Evolutionary conservation across 2,888 invertebrate species (phyloP), one percentile per base, ranked within the genome.

Genomic region (Amblyjoppa proteus): DNA sequence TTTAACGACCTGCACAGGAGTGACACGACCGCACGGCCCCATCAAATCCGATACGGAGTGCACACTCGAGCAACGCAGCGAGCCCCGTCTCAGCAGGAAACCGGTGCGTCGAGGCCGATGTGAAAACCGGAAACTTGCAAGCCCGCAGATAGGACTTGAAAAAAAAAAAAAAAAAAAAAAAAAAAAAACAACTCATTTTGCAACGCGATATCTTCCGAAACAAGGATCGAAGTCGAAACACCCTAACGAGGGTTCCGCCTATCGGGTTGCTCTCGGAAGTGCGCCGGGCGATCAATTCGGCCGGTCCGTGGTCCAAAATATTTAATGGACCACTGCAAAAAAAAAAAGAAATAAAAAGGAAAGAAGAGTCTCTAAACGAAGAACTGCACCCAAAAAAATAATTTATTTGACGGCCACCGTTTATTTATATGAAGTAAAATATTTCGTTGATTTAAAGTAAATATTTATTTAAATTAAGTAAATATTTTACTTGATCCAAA

Each of bases 21-120:
- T 91, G 91, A 91, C 90, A 90, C 88, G 89, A 90, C 90, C 91
- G 89, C 91, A 89, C 87, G 88, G 90, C 90, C 89, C 90, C 91
- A 91, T 92, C 91, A 91, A 91, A 92, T 91, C 91, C 89, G 90
- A 91, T 92, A 90, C 88, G 73, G 70, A 85, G 83, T 81, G 38
- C 70, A 49, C 51, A 38, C 69, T 25, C 41, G 45, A 61, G 51
- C 51, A 9, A 34, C 51, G 66, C 66, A 51, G 16, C 7, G 6
- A n/a, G 20, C 51, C 78, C 61, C 61, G 76, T 71, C 53, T 79
- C 70, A 61, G 73, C 77, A 9, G 58, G 73, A 64, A 68, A 68
- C 64, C 61, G 34, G 64, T 58, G 45, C 49, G 78, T 81, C 34
- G 81, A 83, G 87, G 85, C 84, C 83, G 58, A 53, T 70, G 45